Percentiles rank a stretch among this genome's conserved stretches.
Evolutionary conservation across 2,888 invertebrate species (phyloP).

Genomic region (Abrostola triplasia): DNA sequence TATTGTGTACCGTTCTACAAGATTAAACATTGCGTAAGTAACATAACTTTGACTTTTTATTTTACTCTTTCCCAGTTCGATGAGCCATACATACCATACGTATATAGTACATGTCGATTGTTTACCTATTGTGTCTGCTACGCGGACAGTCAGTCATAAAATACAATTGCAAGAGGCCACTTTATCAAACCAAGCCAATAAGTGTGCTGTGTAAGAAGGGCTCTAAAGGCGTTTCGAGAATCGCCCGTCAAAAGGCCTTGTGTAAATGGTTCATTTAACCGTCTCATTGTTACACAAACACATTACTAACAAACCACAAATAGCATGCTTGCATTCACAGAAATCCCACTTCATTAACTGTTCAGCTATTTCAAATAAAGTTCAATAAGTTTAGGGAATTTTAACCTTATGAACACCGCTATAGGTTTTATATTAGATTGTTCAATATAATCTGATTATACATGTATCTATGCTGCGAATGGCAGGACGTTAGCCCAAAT

Average conservation of each 20-base stretch:
- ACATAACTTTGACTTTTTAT: no score
- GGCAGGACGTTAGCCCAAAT: slow-evolving; percentile 18
- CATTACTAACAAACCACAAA: slow-evolving; percentile 11
- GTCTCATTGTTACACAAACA: neutral
- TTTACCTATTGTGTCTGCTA: no score
- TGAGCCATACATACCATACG: no score
- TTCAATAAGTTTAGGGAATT: slow-evolving; percentile 19
- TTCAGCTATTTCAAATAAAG: slow-evolving; percentile 27
- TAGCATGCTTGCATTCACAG: slow-evolving; percentile 24
- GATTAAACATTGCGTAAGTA: no score
- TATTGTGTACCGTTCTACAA: no score
- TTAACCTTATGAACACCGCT: slow-evolving; percentile 7
- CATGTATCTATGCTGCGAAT: slow-evolving; percentile 22
- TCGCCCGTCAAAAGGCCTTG: neutral
- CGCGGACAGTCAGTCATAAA: neutral
- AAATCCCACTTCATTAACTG: slow-evolving; percentile 15
- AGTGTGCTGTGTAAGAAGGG: no score
- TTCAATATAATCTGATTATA: slow-evolving; percentile 31
- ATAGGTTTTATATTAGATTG: slow-evolving; percentile 18
- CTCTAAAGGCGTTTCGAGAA: no score
- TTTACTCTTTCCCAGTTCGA: neutral
- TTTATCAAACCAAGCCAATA: no score
- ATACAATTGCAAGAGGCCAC: no score
- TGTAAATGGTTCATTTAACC: neutral
- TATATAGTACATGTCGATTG: no score